phyloP scores from a whole-genome alignment of 2,888 invertebrate species.

The Trichopoda pennipes region DNA sequence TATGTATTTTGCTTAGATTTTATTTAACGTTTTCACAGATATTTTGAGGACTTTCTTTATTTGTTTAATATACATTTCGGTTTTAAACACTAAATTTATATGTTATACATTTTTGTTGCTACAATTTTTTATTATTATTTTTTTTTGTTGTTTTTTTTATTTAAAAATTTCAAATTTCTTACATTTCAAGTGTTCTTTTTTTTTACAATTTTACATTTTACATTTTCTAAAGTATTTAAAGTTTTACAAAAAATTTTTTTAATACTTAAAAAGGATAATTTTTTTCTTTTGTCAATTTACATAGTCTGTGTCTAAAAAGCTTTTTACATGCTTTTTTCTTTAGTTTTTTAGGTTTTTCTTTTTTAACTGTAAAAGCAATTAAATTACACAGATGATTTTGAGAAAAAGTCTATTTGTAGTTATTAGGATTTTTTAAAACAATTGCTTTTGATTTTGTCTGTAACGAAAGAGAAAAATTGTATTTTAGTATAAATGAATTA shows the following conservation, averaged over 20 bases:
- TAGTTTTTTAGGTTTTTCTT: background rate
- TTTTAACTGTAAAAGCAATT: background rate
- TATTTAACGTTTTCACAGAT: conserved; percentile 60
- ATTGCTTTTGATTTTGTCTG: conserved; percentile 44
- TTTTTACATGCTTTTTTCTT: background rate
- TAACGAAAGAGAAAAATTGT: conserved; percentile 23
- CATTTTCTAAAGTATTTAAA: background rate
- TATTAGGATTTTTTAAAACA: background rate
- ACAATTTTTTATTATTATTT: too few relatives aligned
- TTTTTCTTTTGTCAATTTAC: too few relatives aligned
- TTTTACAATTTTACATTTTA: background rate
- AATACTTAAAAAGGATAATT: background rate
- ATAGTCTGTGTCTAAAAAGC: too few relatives aligned
- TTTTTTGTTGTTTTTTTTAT: background rate
- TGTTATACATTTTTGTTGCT: conserved; percentile 29
- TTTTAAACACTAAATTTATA: conserved; percentile 28
- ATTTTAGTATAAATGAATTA: too few relatives aligned
- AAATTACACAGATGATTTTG: conserved; percentile 19
- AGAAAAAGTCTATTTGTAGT: background rate
- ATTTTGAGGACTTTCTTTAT: conserved; percentile 65
- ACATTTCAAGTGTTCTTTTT: background rate
- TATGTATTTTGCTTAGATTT: conserved; percentile 46
- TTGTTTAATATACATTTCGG: conserved; percentile 60
- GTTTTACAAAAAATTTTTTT: background rate
- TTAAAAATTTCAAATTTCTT: background rate